Percentiles rank a stretch among this genome's conserved stretches.
Evolutionary conservation across 1,140 invertebrate genomes (phyloP).

Genomic region (Trissolcus basalis): DNA sequence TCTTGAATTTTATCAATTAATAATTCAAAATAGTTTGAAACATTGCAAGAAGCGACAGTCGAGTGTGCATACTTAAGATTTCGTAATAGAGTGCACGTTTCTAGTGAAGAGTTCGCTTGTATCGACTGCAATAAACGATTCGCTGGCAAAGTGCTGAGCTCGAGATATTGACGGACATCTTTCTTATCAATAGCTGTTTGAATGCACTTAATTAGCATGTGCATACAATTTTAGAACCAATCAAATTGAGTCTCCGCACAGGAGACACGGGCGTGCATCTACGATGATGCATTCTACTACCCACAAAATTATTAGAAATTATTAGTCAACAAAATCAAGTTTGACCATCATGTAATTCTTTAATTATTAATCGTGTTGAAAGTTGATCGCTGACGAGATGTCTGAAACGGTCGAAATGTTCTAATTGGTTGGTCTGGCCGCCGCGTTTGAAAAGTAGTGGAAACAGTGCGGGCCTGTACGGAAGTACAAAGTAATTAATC

Average conservation of each 20-base stretch:
- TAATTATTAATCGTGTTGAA: not conserved
- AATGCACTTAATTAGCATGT: not conserved
- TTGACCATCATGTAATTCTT: not conserved
- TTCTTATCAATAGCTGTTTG: slow-evolving; percentile 10
- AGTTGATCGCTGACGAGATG: no score
- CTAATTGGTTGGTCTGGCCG: no score
- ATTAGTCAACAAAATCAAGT: no score
- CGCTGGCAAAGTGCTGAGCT: not conserved
- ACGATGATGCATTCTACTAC: slow-evolving; percentile 8
- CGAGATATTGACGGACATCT: slow-evolving; percentile 7
- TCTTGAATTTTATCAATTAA: no score
- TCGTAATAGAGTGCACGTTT: no score
- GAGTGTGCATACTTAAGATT: no score
- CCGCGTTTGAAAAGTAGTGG: slow-evolving; percentile 8
- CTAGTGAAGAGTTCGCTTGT: not conserved
- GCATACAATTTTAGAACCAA: not conserved
- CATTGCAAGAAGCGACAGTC: no score
- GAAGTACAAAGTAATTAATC: no score
- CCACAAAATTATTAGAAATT: no score
- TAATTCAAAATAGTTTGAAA: no score
- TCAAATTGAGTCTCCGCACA: slow-evolving; percentile 10
- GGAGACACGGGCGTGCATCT: slow-evolving; percentile 14
- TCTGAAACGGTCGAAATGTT: no score
- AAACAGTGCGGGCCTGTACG: slow-evolving; percentile 2
- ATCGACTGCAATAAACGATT: slow-evolving; percentile 5